Conservation (phyloP, 2,888 invertebrate species). For the Doris montereyensis region DNA sequence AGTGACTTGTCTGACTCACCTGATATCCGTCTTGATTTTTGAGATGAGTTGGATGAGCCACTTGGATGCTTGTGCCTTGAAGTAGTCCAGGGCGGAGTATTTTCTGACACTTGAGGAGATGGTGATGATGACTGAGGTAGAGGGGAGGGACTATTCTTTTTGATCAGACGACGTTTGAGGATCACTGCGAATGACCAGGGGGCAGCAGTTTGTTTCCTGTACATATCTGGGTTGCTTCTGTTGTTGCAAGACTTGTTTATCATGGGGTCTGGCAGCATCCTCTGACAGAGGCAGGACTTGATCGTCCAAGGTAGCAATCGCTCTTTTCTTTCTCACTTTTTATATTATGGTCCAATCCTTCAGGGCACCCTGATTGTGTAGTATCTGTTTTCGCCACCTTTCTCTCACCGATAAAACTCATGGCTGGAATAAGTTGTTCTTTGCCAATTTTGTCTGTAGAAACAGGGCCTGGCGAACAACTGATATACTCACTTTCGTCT, state of each 20-base stretch:
- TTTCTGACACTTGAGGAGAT: neutral
- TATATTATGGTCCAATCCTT: no score
- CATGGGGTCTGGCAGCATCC: no score
- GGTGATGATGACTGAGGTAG: neutral
- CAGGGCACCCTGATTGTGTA: no score
- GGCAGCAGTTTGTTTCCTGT: neutral
- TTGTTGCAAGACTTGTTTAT: neutral
- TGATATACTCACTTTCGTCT: no score
- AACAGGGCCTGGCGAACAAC: no score
- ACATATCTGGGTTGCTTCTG: neutral
- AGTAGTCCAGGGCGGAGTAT: neutral
- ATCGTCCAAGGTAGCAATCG: no score
- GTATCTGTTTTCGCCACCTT: no score
- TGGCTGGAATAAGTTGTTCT: no score
- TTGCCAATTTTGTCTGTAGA: no score
- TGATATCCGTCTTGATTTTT: conserved; percentile 23
- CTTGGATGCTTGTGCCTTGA: conserved; percentile 30
- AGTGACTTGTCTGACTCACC: conserved; percentile 29
- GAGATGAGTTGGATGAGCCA: conserved; percentile 24
- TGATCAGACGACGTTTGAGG: neutral
- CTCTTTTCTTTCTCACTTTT: no score
- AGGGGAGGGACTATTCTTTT: neutral
- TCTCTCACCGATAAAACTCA: no score
- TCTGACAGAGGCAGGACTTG: no score
- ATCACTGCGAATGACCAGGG: neutral